Base-by-base conservation (phyloP, 2,888 invertebrate species). In the Ypsolopha sequella region DNA sequence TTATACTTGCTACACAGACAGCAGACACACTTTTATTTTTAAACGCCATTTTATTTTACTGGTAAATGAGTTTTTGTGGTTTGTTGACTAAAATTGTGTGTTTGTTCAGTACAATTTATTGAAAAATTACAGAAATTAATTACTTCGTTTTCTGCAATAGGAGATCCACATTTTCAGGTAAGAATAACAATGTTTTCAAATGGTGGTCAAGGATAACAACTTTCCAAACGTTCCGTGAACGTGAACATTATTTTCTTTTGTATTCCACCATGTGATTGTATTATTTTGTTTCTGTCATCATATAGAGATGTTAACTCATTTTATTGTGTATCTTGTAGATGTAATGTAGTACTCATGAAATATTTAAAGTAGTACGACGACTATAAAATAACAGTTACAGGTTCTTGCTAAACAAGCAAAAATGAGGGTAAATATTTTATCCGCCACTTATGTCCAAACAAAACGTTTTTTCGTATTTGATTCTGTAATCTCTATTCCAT, bases 31-130 rank as follows among this genome's bases (percentile, higher is more conserved):
- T n/a, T n/a, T 55, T 6, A 48, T 46, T 52, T 45, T 41, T 39
- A 64, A 73, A 72, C 76, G 75, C 76, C 76, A 76, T 76, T 24
- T 24, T 24, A 24, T 70, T 73, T 75, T 60, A 55, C 56, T 58
- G 53, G 51, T 51, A 53, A 58, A 60, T 56, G 58, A 61, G 55
- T 47, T 58, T 43, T 43, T 43, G 43, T 36, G 47, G 36, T 47
- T 56, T 55, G 55, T 52, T 55, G 52, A 51, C 51, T 52, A 55
- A 48, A 52, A 55, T 39, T 24, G 24, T 36, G 50, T 50, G 41
- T 47, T 55, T 34, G 46, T 51, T 54, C 33, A 44, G 11, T 35
- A 11, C n/a, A 39, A n/a, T 53, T n/a, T 34, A 34, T n/a, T 45
- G 45, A 10, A n/a, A 11, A 46, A 1, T 10, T 35, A 0, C 7